phyloP scores from a whole-genome alignment of 2,113 vertebrate species.

The Sinocyclocheilus grahami region DNA sequence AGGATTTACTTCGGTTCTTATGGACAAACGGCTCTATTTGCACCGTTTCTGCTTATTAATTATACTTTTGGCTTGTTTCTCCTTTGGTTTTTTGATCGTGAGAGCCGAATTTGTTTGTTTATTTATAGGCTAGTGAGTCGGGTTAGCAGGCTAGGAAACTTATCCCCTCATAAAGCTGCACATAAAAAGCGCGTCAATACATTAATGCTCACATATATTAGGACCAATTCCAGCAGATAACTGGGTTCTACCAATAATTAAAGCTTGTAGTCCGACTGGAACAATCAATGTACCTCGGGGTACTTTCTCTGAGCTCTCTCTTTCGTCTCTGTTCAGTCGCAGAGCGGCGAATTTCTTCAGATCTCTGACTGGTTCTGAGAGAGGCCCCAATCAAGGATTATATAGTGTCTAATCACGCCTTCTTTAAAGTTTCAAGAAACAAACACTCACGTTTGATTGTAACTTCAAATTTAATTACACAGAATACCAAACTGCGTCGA shows the following conservation, averaged over 20 bases:
- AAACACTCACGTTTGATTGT: background rate
- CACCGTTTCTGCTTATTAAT: background rate
- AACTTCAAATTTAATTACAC: background rate
- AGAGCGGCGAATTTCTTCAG: conserved; percentile 74
- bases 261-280: conserved; percentile 25
- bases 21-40: background rate
- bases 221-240: background rate
- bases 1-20: background rate
- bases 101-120: background rate
- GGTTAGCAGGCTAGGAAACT: conserved; percentile 68
- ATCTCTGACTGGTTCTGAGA: conserved; percentile 71
- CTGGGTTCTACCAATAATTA: background rate
- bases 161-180: conserved; percentile 60
- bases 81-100: background rate
- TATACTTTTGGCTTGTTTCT: background rate
- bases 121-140: conserved; percentile 59
- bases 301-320: conserved; percentile 58
- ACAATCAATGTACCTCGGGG: conserved; percentile 56
- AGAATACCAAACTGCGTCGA: background rate
- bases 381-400: conserved; percentile 76
- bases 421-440: conserved; percentile 28
- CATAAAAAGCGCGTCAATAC: conserved; percentile 54
- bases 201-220: background rate
- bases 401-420: conserved; percentile 69
- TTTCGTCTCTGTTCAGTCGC: conserved; percentile 75